phyloP scores from a whole-genome alignment of 2,888 invertebrate species.

The Drosophila kuntzei region DNA sequence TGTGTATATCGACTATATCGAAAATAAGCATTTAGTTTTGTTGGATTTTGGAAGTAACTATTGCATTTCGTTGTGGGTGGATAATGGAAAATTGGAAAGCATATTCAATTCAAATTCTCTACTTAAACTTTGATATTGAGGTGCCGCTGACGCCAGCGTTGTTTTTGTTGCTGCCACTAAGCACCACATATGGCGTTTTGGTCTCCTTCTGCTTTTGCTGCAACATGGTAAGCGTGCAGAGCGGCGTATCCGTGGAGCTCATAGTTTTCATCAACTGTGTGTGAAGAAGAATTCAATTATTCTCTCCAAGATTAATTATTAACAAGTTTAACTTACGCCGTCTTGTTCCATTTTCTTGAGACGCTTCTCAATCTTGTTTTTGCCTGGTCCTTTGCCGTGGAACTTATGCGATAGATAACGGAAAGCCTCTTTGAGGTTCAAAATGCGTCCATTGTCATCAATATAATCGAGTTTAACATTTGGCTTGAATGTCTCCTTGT shows the following conservation, averaged over 20 bases:
- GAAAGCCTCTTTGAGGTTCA: slow-evolving; percentile 98
- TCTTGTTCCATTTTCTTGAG: slow-evolving; percentile 97
- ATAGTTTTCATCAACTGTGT: slow-evolving; percentile 96
- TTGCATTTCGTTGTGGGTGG: slow-evolving; percentile 71
- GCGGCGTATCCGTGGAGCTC: slow-evolving; percentile 98
- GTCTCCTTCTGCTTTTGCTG: slow-evolving; percentile 98
- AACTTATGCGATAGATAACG: slow-evolving; percentile 98
- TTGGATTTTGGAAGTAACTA: slow-evolving; percentile 70
- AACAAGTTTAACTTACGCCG: slow-evolving; percentile 87
- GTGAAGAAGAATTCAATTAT: slow-evolving; percentile 8
- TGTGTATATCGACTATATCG: slow-evolving; percentile 21
- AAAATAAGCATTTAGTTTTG: slow-evolving; percentile 49
- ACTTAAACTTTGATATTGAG: slow-evolving; percentile 84
- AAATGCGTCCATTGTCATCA: slow-evolving; percentile 96
- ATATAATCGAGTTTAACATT: slow-evolving; percentile 98
- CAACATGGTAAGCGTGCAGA: slow-evolving; percentile 96
- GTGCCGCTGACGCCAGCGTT: slow-evolving; percentile 77
- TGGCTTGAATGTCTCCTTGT: slow-evolving; percentile 95
- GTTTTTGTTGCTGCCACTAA: slow-evolving; percentile 94
- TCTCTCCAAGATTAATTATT: background rate
- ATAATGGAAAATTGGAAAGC: slow-evolving; percentile 16
- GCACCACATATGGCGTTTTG: slow-evolving; percentile 95
- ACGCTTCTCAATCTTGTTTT: slow-evolving; percentile 98
- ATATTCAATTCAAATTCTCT: slow-evolving; percentile 24
- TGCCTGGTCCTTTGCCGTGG: slow-evolving; percentile 99